Base-by-base conservation (phyloP, 64 coral and sea anemone species). In the Catalaphyllia jardinei region DNA sequence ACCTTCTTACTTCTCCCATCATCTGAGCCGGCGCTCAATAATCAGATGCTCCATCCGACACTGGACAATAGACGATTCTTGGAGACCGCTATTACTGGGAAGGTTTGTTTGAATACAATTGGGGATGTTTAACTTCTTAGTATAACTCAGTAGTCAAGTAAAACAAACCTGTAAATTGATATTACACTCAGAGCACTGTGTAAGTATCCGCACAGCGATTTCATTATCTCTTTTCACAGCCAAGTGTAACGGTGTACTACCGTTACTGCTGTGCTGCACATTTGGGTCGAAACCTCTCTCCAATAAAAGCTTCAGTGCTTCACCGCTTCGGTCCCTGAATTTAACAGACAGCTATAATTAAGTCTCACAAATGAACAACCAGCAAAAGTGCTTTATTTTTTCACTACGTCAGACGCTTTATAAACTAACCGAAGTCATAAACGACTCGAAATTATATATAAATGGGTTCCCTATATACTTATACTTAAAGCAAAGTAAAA, bases 141-240 rank as follows among this genome's bases (percentile, higher is more conserved):
- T 6, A 46, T 7, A 46, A 46, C 5, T 4, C 42, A 46, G 42
- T 46, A 8, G 42, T 46, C 42, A 46, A 0, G 42, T 46, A 8
- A 17, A 59, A 60, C 14, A 10, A 62, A 93, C 91, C 91, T 93
- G 91, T 10, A 88, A 35, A 79, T 93, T 88, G 1, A 93, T 76
- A 52, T 93, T 67, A 51, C 84, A 88, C 2, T 38, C 62, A 10
- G 30, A 20, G 13, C n/a, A 25, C 86, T 93, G 50, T 52, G 86
- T 78, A 64, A 93, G 77, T 2, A 78, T 29, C 24, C 77, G 67
- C 0, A 82, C 86, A 10, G 75, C 91, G 62, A 71, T 93, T 35
- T 88, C 85, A 33, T 93, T 93, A 11, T 35, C 25, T 35, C 79
- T 69, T 81, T 88, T 88, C 7, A 93, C 91, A 24, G 91, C 91